phyloP scores from a whole-genome alignment of 2,113 vertebrate genomes.

The Riparia riparia region DNA sequence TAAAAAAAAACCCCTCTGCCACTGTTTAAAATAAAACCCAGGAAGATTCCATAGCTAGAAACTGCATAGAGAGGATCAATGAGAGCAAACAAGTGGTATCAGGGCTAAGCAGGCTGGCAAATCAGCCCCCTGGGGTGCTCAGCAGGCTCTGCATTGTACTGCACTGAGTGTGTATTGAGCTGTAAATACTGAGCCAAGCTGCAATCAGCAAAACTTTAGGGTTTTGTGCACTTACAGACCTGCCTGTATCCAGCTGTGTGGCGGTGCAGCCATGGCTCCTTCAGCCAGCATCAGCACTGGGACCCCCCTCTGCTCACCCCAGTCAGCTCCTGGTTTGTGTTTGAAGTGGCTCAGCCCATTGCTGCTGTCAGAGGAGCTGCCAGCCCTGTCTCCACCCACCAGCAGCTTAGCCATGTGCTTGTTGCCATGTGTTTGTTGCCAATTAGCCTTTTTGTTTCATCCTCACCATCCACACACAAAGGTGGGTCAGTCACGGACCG shows the following conservation, averaged over 20 bases:
- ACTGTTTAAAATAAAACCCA: not conserved
- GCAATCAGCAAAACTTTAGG: not conserved
- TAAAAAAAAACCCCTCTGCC: not conserved
- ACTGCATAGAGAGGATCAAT: not conserved
- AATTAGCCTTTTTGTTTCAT: not conserved
- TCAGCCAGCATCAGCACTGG: not conserved
- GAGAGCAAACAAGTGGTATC: not conserved
- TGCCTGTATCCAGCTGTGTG: not conserved
- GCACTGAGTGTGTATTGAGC: not conserved
- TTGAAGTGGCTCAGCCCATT: fast-evolving
- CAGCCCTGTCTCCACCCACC: not conserved
- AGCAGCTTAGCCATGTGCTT: not conserved
- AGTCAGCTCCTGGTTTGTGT: fast-evolving
- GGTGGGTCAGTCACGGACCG: not conserved
- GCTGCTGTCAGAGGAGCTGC: not conserved
- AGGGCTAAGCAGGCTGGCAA: not conserved
- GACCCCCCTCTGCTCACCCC: not conserved
- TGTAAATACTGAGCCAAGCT: not conserved
- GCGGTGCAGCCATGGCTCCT: not conserved
- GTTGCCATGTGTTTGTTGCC: not conserved
- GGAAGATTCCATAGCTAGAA: not conserved
- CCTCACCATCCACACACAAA: fast-evolving
- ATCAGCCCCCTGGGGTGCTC: not conserved
- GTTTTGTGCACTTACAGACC: not conserved
- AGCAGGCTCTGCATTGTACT: not conserved